Conservation (phyloP, 2,113 vertebrate species). For the Phylloscopus whistleri region DNA sequence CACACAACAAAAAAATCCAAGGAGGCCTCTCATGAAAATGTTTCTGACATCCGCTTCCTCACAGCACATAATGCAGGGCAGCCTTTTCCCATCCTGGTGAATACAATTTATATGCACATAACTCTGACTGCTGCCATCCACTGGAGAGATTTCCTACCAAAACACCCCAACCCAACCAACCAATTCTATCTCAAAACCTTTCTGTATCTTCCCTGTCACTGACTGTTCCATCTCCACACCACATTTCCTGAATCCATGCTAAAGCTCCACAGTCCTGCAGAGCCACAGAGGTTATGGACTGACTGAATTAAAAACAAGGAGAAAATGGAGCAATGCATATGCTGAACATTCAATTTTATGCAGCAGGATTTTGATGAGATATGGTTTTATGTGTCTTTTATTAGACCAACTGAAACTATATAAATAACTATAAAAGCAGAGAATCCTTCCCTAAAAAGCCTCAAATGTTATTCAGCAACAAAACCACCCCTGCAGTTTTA, state of each 20-base stretch:
- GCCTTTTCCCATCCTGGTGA: not conserved
- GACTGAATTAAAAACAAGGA: not conserved
- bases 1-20: constrained; percentile 59
- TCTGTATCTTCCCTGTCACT: not conserved
- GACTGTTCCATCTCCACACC: not conserved
- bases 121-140: constrained; percentile 31
- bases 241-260: not conserved
- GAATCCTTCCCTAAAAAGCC: constrained; percentile 5
- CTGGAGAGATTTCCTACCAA: not conserved
- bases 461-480: not conserved
- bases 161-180: not conserved
- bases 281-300: not conserved
- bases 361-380: constrained; percentile 24
- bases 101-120: not conserved
- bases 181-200: not conserved
- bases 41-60: constrained; percentile 37
- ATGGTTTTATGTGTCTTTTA: constrained; percentile 31
- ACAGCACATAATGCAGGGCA: constrained; percentile 24
- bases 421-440: constrained; percentile 35
- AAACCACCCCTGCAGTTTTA: constrained; percentile 1
- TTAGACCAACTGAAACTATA: constrained; percentile 35
- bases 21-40: constrained; percentile 27
- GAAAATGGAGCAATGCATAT: not conserved
- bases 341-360: not conserved
- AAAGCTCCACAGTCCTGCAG: not conserved